Evolutionary conservation across 2,113 vertebrate genomes (phyloP).

Genomic region (Zosterops japonicus): DNA sequence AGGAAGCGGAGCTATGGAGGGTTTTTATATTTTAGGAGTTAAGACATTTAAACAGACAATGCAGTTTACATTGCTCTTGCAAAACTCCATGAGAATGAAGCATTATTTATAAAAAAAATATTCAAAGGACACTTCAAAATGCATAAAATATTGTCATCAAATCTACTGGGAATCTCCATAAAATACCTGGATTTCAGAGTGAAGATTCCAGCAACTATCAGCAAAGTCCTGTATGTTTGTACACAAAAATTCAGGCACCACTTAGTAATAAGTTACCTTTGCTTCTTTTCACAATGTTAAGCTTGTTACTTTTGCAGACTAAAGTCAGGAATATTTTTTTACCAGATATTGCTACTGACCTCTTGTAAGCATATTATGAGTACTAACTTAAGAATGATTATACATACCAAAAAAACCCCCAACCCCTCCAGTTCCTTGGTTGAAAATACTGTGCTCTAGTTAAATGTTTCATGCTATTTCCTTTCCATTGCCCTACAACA

Average conservation of each 20-base stretch:
- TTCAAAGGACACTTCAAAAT: background rate
- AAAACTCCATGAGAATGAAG: background rate
- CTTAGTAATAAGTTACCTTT: background rate
- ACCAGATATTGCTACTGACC: background rate
- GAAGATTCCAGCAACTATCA: background rate
- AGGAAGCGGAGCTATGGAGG: background rate
- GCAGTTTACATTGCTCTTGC: background rate
- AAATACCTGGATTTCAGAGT: background rate
- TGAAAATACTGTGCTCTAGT: background rate
- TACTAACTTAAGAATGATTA: background rate
- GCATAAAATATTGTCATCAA: background rate
- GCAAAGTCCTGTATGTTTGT: background rate
- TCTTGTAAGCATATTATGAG: background rate
- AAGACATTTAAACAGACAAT: background rate
- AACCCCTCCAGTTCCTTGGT: accelerated
- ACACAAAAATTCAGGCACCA: background rate
- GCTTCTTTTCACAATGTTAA: background rate
- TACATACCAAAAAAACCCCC: background rate
- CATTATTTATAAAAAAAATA: background rate
- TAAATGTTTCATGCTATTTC: background rate
- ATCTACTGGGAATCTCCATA: background rate
- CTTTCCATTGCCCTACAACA: background rate
- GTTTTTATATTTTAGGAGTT: background rate
- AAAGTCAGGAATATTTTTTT: background rate
- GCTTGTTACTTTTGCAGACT: background rate